Base-by-base conservation (phyloP, 2,113 vertebrate genomes). In the Phylloscopus trochiloides region DNA sequence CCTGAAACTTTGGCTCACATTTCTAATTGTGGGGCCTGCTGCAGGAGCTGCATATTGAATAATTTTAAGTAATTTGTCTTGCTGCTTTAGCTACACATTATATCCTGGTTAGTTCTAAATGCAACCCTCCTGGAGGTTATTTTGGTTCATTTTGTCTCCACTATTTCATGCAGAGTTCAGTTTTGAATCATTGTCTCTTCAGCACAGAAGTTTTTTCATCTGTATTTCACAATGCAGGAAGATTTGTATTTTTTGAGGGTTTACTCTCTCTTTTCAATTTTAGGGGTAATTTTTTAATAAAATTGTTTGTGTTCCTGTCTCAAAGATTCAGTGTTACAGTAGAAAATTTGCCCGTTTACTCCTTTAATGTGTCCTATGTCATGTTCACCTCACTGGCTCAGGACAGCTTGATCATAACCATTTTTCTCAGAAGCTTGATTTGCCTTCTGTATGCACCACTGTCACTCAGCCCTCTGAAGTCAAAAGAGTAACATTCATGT, bases 401-500 rank as follows among this genome's bases (percentile, higher is more conserved):
- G 82, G 71, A 70, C 51, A 86, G 66, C 66, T 36, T 72, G 73
- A 89, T 81, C 77, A 92, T 45, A 95, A 72, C 75, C 38, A 80
- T 65, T 91, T 90, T 85, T 83, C 71, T 72, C 84, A 88, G 57
- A 71, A 67, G 55, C 58, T 77, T 74, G 48, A 57, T 89, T 91
- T 89, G 62, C 40, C 70, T 91, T 82, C 66, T 87, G 31, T 19
- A 42, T 32, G 62, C 40, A 87, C 45, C 34, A 65, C 77, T 79
- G 70, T 91, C 93, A 86, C 32, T 92, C 87, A 92, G 51, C 71
- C 36, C 25, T 52, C 85, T 61, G 72, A 92, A 96, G 66, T 72
- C 77, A 66, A n/a, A 83, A 65, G 84, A 86, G 71, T 83, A 92
- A 83, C 90, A 88, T 51, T 86, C 59, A 31, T 29, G 71, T 92